phyloP scores from a whole-genome alignment of 1,140 invertebrate species.

The Cyclargus thomasi region DNA sequence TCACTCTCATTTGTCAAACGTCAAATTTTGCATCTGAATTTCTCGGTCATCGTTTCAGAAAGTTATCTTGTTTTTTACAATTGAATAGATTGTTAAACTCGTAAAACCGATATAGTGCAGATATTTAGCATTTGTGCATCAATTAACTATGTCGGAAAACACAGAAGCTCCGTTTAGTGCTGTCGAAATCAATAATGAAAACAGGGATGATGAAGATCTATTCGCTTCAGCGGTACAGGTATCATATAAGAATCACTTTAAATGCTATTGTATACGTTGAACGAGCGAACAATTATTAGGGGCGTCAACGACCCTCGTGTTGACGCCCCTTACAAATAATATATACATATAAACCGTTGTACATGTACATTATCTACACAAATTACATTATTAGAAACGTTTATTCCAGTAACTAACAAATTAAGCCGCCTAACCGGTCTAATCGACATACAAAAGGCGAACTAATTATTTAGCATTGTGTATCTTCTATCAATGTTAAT shows the following conservation, averaged over 20 bases:
- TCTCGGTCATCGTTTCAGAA: constrained; percentile 37
- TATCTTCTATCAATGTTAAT: too few species aligned
- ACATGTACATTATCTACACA: constrained; percentile 1
- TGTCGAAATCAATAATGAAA: constrained; percentile 80
- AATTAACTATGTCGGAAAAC: constrained; percentile 77
- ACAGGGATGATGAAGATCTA: constrained; percentile 85
- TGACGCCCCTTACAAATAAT: constrained; percentile 50
- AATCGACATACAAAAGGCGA: neutral
- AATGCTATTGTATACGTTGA: constrained; percentile 42
- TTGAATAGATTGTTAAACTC: constrained; percentile 32
- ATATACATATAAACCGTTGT: neutral
- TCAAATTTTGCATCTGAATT: constrained; percentile 25
- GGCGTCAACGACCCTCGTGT: constrained; percentile 32
- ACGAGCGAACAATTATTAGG: constrained; percentile 34
- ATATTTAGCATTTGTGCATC: constrained; percentile 11
- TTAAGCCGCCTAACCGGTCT: neutral
- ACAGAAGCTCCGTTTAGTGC: constrained; percentile 82
- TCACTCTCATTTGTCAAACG: constrained; percentile 17
- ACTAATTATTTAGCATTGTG: too few species aligned
- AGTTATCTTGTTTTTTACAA: constrained; percentile 47
- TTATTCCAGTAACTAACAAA: neutral
- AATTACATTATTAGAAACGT: neutral
- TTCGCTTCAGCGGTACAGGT: constrained; percentile 88
- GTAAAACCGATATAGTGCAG: constrained; percentile 15
- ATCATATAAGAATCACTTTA: constrained; percentile 66